Percentiles rank a stretch among this genome's conserved stretches.
phyloP scores from a whole-genome alignment of 2,797 vertebrate species.

The Phyllotis vaccarum region DNA sequence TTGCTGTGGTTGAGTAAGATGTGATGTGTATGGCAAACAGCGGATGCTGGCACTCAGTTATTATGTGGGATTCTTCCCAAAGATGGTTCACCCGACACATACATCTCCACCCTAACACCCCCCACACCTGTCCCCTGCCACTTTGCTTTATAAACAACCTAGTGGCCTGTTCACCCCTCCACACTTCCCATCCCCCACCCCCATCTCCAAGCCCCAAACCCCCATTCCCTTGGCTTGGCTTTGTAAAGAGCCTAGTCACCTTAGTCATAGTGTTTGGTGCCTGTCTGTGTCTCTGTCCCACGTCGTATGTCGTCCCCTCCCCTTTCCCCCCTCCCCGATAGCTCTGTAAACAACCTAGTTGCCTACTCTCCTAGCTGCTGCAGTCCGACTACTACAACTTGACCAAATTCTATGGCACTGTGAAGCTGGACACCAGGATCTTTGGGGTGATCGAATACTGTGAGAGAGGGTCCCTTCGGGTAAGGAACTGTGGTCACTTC shows the following conservation, averaged over 20 bases:
- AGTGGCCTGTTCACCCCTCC: not conserved
- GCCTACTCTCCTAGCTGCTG: slow-evolving; percentile 89
- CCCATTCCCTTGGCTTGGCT: not conserved
- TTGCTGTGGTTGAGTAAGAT: not conserved
- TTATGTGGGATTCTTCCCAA: not conserved
- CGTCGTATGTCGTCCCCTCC: too few species aligned
- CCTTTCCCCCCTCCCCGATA: too few species aligned
- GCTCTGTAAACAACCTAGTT: slow-evolving; percentile 25
- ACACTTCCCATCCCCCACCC: too few species aligned
- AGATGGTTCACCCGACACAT: not conserved
- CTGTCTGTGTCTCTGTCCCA: too few species aligned
- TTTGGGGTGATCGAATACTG: slow-evolving; percentile 97
- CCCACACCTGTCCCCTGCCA: not conserved
- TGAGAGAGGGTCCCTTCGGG: slow-evolving; percentile 96
- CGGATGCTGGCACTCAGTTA: not conserved
- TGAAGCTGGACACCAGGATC: slow-evolving; percentile 93
- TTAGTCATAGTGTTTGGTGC: too few species aligned
- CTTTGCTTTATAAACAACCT: slow-evolving; percentile 35
- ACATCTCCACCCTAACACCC: not conserved
- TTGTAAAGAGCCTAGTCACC: too few species aligned
- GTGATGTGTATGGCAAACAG: not conserved
- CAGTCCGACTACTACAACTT: slow-evolving; percentile 98
- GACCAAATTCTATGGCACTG: slow-evolving; percentile 99
- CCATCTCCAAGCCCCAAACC: too few species aligned
- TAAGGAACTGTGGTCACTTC: slow-evolving; percentile 85